phyloP scores from a whole-genome alignment of 2,113 vertebrate species.

The Sphyrna mokarran region DNA sequence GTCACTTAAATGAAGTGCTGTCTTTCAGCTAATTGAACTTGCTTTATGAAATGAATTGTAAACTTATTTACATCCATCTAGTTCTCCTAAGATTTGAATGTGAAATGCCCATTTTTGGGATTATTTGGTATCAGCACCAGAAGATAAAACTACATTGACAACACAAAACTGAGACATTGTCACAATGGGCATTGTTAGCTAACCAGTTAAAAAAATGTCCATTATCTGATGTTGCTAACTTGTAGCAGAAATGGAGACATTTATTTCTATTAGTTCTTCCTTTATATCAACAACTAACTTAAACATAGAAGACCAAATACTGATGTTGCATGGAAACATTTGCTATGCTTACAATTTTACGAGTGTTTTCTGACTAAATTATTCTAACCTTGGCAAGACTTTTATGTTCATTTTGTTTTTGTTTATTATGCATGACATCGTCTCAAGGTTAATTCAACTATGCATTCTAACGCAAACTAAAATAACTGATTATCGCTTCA shows the following conservation, averaged over 20 bases:
- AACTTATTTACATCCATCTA: background rate
- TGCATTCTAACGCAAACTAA: background rate
- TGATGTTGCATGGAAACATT: background rate
- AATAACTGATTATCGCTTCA: background rate
- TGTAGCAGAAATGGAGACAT: slow-evolving; percentile 29
- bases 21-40: background rate
- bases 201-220: background rate
- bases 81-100: background rate
- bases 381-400: background rate
- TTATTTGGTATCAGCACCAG: background rate
- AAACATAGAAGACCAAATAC: background rate
- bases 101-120: background rate
- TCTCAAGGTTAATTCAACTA: background rate
- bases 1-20: background rate
- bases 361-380: background rate
- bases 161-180: slow-evolving; percentile 22
- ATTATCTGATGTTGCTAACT: slow-evolving; percentile 13
- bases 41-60: background rate
- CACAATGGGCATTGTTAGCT: slow-evolving; percentile 5
- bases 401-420: background rate
- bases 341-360: slow-evolving; percentile 16
- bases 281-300: background rate
- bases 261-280: slow-evolving; percentile 13
- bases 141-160: background rate
- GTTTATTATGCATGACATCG: background rate